Evolutionary conservation across 2,797 vertebrate species (phyloP).

Genomic region (Etheostoma nigrum): DNA sequence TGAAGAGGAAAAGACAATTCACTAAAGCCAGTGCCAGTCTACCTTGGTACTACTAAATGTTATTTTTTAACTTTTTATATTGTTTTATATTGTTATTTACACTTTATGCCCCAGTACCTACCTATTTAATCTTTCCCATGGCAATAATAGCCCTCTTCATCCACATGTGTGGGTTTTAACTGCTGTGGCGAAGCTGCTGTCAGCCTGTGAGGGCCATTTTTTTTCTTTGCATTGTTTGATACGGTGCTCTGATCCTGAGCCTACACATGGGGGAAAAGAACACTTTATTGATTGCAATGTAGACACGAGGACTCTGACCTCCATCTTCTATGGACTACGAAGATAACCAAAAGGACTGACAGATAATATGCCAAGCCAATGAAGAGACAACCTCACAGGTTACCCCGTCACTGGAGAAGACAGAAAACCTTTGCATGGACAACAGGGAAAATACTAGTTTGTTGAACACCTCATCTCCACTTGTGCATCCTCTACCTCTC

Average conservation of each 20-base stretch:
- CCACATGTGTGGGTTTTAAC: conserved; percentile 28
- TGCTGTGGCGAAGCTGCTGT: conserved; percentile 51
- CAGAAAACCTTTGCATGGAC: conserved; percentile 71
- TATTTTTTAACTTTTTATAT: conserved; percentile 30
- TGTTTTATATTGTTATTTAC: conserved; percentile 25
- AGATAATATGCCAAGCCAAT: conserved; percentile 53
- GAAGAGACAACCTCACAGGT: conserved; percentile 61
- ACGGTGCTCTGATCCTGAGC: conserved; percentile 46
- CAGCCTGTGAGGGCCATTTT: conserved; percentile 37
- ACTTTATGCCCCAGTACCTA: neutral
- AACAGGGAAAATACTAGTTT: conserved; percentile 54
- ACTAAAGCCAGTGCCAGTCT: conserved; percentile 20
- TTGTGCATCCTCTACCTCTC: conserved; percentile 81
- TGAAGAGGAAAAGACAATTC: conserved; percentile 43
- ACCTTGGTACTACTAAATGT: conserved; percentile 22
- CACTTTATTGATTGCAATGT: conserved; percentile 51
- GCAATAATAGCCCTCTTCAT: conserved; percentile 61
- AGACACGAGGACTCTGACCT: conserved; percentile 56
- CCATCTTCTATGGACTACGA: conserved; percentile 64
- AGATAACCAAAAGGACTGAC: conserved; percentile 67
- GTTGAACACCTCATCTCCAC: conserved; percentile 61
- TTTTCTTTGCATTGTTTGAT: conserved; percentile 59
- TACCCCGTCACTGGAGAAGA: conserved; percentile 47
- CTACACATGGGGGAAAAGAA: conserved; percentile 29
- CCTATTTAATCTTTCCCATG: conserved; percentile 43